These are phyloP conservation scores for Mastomys natalensis DNA, from an alignment of 2,113 vertebrate species.

Conservation along the genomic window DNA sequence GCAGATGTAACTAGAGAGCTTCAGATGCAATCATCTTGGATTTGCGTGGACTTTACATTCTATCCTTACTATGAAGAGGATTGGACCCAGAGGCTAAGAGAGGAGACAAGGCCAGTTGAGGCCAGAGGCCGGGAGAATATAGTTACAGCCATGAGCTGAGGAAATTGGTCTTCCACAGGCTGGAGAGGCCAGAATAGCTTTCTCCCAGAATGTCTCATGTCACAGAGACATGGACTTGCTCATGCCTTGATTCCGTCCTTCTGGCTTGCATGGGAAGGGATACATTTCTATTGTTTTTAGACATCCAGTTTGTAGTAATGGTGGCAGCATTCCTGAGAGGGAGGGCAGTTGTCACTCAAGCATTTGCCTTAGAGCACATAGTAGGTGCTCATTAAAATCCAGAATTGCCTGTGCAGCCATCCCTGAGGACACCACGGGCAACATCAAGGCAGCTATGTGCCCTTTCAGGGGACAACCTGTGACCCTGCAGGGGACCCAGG, in stretches of 20 bases:
- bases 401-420: too few relatives aligned
- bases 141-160: not conserved
- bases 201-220: too few relatives aligned
- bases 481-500: not conserved
- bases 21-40: not conserved
- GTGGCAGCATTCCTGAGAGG: too few relatives aligned
- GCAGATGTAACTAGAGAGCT: not conserved
- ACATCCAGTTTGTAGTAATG: not conserved
- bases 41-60: not conserved
- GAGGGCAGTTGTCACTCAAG: not conserved
- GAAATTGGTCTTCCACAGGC: not conserved
- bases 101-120: not conserved
- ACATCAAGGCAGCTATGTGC: not conserved
- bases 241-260: not conserved
- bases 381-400: not conserved
- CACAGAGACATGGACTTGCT: rapidly evolving
- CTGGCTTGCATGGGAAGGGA: not conserved
- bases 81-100: not conserved
- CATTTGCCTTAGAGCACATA: not conserved
- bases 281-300: not conserved
- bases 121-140: not conserved
- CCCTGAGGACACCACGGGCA: not conserved
- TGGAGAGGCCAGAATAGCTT: not conserved
- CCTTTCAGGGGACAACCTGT: not conserved
- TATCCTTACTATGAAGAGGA: not conserved